Evolutionary conservation across 2,797 vertebrate genomes (phyloP).

Genomic region (Acrocephalus scirpaceus): DNA sequence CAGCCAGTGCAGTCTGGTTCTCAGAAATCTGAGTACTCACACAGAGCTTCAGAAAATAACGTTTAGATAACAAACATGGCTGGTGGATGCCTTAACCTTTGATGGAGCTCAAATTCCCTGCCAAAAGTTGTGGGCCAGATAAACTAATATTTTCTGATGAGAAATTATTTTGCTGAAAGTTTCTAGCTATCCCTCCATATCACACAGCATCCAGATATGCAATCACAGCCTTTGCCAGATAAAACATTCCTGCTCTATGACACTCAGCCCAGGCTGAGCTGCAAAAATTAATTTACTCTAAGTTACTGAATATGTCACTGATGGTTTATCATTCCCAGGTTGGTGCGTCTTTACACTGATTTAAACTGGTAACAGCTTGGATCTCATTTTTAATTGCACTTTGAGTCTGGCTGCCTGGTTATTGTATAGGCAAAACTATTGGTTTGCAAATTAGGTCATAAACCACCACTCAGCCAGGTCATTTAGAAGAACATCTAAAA

Average conservation of each 20-base stretch:
- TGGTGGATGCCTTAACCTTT: not conserved
- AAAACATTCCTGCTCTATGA: not conserved
- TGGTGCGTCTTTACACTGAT: not conserved
- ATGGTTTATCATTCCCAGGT: not conserved
- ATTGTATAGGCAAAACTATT: not conserved
- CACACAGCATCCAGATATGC: not conserved
- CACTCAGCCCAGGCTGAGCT: not conserved
- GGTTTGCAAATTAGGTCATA: not conserved
- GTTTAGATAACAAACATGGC: not conserved
- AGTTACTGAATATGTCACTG: not conserved
- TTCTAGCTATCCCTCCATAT: not conserved
- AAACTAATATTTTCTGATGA: constrained; percentile 9
- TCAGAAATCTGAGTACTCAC: not conserved
- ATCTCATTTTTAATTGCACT: not conserved
- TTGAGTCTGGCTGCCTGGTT: not conserved
- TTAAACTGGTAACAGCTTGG: not conserved
- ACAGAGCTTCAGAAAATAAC: not conserved
- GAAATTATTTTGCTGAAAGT: not conserved
- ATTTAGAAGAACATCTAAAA: not conserved
- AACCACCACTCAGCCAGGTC: not conserved
- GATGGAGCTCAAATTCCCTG: not conserved
- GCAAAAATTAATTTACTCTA: not conserved
- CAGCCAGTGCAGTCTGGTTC: not conserved
- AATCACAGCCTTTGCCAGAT: not conserved
- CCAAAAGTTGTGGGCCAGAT: not conserved